Conservation (phyloP, 2,888 invertebrate genomes). For the Fragum sueziense region DNA sequence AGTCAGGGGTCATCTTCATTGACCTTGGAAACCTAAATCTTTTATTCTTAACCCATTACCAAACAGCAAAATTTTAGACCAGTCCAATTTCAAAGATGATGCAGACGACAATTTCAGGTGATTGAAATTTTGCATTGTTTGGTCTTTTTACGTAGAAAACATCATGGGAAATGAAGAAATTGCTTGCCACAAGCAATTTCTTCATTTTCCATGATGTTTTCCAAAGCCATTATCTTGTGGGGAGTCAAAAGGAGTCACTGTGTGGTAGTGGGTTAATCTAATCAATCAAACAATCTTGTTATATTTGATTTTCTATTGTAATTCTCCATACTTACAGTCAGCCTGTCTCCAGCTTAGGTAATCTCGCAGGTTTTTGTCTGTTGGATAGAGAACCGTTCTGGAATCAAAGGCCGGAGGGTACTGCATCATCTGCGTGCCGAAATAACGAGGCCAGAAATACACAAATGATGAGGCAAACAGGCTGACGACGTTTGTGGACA, state of each 20-base stretch:
- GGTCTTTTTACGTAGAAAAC: background rate
- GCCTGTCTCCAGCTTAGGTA: slow-evolving; percentile 82
- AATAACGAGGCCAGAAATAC: slow-evolving; percentile 92
- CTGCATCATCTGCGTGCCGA: slow-evolving; percentile 86
- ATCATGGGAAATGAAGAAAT: background rate
- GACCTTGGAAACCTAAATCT: too few relatives aligned
- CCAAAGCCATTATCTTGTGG: background rate
- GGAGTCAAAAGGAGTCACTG: background rate
- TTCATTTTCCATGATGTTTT: background rate
- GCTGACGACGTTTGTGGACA: slow-evolving; percentile 93
- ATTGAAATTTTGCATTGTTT: too few relatives aligned
- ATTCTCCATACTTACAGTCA: slow-evolving; percentile 76
- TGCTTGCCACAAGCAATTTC: background rate
- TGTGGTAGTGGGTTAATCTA: too few relatives aligned
- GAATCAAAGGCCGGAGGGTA: slow-evolving; percentile 98
- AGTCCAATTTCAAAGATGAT: too few relatives aligned
- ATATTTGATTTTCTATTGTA: background rate
- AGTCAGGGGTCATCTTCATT: too few relatives aligned
- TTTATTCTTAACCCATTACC: too few relatives aligned
- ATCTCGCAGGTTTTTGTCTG: slow-evolving; percentile 89
- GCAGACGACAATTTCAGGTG: too few relatives aligned
- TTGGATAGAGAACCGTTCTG: slow-evolving; percentile 93
- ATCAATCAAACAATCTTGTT: background rate
- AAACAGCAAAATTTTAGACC: too few relatives aligned
- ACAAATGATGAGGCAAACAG: slow-evolving; percentile 95